These are phyloP conservation scores for Otolemur garnettii DNA, from an alignment of 2,113 vertebrate species.

Conservation along the genomic window DNA sequence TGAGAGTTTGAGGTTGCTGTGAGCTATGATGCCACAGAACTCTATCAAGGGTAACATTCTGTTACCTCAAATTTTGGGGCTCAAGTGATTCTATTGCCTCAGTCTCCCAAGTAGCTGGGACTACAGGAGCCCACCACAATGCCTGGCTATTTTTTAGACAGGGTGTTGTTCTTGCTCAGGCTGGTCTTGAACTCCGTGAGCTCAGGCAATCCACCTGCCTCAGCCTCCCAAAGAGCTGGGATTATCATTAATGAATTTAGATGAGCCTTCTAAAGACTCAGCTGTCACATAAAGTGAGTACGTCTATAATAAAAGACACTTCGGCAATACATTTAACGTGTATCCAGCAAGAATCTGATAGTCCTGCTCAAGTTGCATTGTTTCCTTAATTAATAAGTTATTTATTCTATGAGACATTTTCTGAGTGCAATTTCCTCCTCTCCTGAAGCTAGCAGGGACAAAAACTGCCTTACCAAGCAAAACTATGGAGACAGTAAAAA, in stretches of 20 bases:
- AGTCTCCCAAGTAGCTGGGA: too few relatives aligned
- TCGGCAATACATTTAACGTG: background rate
- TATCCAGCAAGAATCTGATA: background rate
- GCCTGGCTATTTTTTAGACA: too few relatives aligned
- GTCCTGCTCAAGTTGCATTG: background rate
- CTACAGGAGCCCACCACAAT: too few relatives aligned
- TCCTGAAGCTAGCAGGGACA: background rate
- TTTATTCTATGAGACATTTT: background rate
- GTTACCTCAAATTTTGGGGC: too few relatives aligned
- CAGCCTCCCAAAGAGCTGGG: too few relatives aligned
- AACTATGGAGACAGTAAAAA: background rate
- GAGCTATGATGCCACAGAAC: too few relatives aligned
- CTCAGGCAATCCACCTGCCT: too few relatives aligned
- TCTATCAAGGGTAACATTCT: too few relatives aligned
- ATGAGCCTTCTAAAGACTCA: background rate
- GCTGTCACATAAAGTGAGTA: background rate
- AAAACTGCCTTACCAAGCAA: background rate
- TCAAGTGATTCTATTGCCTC: too few relatives aligned
- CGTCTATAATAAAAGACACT: slow-evolving; percentile 7
- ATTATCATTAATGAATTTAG: background rate
- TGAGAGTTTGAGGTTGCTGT: too few relatives aligned
- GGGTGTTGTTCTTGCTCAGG: too few relatives aligned
- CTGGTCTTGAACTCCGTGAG: too few relatives aligned
- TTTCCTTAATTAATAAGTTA: background rate
- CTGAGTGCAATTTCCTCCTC: background rate